These are phyloP conservation scores for Siphamia tubifer DNA, from an alignment of 2,113 vertebrate species.

Conservation along the genomic window DNA sequence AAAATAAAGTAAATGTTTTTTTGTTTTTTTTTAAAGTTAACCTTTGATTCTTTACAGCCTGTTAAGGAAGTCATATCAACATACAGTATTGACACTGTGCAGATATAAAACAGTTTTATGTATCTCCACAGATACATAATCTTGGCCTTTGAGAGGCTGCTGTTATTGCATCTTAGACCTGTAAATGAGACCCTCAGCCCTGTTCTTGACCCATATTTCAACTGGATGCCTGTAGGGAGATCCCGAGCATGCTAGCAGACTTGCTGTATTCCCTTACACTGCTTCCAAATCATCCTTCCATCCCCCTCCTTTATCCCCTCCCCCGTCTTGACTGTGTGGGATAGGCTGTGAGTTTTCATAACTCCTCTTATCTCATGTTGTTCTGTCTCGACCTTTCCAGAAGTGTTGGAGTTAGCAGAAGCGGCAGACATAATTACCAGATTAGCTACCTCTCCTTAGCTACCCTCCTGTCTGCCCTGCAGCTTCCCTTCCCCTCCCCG, in stretches of 20 bases:
- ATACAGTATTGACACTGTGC: no score
- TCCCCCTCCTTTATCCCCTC: conserved; percentile 12
- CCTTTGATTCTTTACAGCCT: no score
- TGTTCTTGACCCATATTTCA: conserved; percentile 11
- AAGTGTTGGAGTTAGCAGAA: conserved; percentile 30
- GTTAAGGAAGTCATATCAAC: no score
- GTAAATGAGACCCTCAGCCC: neutral
- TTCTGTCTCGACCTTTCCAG: conserved; percentile 38
- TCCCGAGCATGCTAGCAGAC: neutral
- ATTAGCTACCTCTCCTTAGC: conserved; percentile 45
- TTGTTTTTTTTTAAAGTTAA: no score
- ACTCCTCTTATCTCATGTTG: conserved; percentile 45
- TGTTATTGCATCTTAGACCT: conserved; percentile 11
- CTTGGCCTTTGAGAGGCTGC: no score
- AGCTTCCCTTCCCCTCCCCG: conserved; percentile 3
- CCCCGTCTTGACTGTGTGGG: conserved; percentile 6
- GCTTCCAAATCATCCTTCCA: conserved; percentile 3
- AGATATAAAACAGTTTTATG: no score
- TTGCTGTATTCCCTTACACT: neutral
- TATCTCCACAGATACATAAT: no score
- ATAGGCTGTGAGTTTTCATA: conserved; percentile 38
- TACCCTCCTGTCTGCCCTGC: neutral
- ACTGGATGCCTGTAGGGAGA: neutral
- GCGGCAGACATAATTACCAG: conserved; percentile 42
- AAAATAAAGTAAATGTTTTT: no score